Evolutionary conservation across 2,888 invertebrate genomes (phyloP).

Genomic region (Polymixis flavicincta): DNA sequence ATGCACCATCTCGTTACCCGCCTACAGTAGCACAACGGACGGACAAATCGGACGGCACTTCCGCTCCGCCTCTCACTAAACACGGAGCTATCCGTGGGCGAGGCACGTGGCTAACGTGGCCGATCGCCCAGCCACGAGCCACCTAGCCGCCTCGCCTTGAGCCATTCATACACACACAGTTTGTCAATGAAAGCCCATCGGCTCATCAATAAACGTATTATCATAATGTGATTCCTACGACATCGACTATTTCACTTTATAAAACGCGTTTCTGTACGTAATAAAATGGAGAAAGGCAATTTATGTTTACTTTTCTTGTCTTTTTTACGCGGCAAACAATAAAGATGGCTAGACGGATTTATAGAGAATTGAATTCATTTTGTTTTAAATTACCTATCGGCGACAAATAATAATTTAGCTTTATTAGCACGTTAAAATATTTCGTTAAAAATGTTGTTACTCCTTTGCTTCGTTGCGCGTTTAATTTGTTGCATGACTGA

Average conservation of each 20-base stretch:
- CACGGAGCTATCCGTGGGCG: constrained; percentile 69
- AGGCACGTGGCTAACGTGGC: constrained; percentile 68
- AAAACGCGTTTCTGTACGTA: constrained; percentile 47
- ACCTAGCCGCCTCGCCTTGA: constrained; percentile 44
- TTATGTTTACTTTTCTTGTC: constrained; percentile 33
- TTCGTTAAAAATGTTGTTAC: not conserved
- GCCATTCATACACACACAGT: constrained; percentile 68
- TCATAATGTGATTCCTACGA: constrained; percentile 52
- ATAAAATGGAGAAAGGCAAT: constrained; percentile 53
- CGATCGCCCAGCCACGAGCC: constrained; percentile 22
- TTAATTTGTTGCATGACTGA: not conserved
- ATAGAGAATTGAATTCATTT: constrained; percentile 3
- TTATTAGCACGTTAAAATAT: too few species aligned
- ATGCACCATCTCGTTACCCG: constrained; percentile 29
- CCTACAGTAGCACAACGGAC: constrained; percentile 62
- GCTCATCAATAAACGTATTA: constrained; percentile 61
- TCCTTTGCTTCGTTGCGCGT: too few species aligned
- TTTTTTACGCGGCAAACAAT: constrained; percentile 22
- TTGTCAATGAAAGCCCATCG: constrained; percentile 64
- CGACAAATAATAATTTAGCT: constrained; percentile 9
- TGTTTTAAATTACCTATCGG: not conserved
- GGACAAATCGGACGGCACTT: constrained; percentile 78
- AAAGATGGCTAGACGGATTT: constrained; percentile 16
- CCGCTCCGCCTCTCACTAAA: constrained; percentile 70
- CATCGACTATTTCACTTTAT: constrained; percentile 47